Conservation (phyloP, 2,797 vertebrate genomes). For the Amblyopsis hoosieri region DNA sequence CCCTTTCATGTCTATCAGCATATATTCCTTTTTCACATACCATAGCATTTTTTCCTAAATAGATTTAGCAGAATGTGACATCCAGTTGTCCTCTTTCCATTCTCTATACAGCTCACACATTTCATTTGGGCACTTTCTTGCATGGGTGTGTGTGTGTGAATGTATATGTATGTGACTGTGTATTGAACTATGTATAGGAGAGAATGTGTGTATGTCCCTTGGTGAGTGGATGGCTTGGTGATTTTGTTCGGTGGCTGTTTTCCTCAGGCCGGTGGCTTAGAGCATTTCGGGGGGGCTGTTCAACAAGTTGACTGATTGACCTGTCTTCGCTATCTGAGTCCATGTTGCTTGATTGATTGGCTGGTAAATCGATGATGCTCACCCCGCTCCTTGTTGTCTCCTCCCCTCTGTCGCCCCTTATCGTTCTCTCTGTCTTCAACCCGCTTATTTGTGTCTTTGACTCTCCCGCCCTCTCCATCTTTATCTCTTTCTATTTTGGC, state of each 20-base stretch:
- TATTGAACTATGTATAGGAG: background rate
- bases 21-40: conserved; percentile 44
- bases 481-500: background rate
- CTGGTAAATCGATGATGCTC: conserved; percentile 20
- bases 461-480: background rate
- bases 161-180: background rate
- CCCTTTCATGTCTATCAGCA: conserved; percentile 67
- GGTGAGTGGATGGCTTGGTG: background rate
- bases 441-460: background rate
- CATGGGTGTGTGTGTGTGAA: background rate
- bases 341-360: conserved; percentile 25
- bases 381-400: background rate
- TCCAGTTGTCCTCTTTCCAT: conserved; percentile 22
- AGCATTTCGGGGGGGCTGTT: background rate
- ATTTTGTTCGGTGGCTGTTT: background rate
- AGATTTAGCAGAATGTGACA: conserved; percentile 55
- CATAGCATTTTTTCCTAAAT: conserved; percentile 55
- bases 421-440: background rate
- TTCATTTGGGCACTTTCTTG: conserved; percentile 10
- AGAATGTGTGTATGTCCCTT: background rate
- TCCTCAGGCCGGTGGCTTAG: background rate
- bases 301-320: conserved; percentile 27
- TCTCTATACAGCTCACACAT: conserved; percentile 24
- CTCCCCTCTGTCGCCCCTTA: background rate
- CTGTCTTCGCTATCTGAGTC: conserved; percentile 23